phyloP scores from a whole-genome alignment of 2,113 vertebrate genomes.

The Pipra filicauda region DNA sequence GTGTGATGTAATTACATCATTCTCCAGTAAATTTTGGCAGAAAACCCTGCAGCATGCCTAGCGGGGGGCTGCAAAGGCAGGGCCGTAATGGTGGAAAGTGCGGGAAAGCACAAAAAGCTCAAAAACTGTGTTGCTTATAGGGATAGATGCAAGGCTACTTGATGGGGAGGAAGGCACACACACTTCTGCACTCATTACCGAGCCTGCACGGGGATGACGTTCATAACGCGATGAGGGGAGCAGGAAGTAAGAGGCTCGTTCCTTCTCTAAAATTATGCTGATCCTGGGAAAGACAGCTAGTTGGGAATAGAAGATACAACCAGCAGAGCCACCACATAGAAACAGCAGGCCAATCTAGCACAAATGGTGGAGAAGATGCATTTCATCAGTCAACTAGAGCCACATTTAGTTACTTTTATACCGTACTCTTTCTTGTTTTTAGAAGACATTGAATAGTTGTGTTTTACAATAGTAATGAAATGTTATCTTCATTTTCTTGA shows the following conservation, averaged over 20 bases:
- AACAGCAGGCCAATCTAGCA: neutral
- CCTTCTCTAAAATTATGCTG: neutral
- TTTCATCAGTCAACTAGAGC: neutral
- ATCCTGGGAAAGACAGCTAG: neutral
- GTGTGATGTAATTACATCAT: neutral
- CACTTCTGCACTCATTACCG: accelerated
- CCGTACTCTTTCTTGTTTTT: neutral
- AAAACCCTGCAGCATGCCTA: accelerated
- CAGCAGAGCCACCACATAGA: neutral
- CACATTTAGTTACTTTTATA: neutral
- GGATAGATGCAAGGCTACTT: accelerated
- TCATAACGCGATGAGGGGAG: neutral
- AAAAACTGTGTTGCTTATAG: accelerated
- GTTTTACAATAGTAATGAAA: neutral
- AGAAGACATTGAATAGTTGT: neutral
- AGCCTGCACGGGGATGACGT: neutral
- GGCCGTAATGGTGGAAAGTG: accelerated
- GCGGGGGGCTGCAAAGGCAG: neutral
- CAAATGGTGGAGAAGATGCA: neutral
- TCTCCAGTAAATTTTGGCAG: neutral
- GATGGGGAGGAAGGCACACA: neutral
- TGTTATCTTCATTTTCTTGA: neutral
- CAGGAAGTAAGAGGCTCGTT: neutral
- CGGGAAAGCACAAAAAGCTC: neutral
- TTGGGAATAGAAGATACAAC: neutral